Conservation (phyloP, 2,797 vertebrate genomes). For the Momotus momota region DNA sequence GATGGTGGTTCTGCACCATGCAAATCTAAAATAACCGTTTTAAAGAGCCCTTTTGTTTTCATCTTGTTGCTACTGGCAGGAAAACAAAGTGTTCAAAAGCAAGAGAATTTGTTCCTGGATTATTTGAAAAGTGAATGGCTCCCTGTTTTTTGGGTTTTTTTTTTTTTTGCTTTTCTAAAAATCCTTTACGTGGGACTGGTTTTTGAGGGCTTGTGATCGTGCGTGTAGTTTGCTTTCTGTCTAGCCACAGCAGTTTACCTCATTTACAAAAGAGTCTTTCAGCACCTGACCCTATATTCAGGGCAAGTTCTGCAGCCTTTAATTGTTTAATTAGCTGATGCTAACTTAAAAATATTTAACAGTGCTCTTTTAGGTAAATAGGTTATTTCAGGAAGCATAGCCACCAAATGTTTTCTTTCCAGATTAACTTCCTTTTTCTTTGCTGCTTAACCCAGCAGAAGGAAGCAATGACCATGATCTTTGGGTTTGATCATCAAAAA, state of each 20-base stretch:
- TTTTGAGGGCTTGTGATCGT: slow-evolving; percentile 34
- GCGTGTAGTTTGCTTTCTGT: slow-evolving; percentile 54
- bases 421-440: not conserved
- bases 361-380: not conserved
- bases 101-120: slow-evolving; percentile 30
- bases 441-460: not conserved
- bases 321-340: slow-evolving; percentile 44
- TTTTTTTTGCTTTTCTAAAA: slow-evolving; percentile 10
- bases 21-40: slow-evolving; percentile 38
- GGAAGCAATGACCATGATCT: not conserved
- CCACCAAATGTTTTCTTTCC: not conserved
- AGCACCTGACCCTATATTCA: slow-evolving; percentile 3
- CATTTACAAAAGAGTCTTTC: slow-evolving; percentile 52
- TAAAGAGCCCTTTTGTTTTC: slow-evolving; percentile 54
- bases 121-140: slow-evolving; percentile 51
- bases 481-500: not conserved
- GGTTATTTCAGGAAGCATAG: not conserved
- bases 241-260: slow-evolving; percentile 19
- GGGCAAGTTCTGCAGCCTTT: slow-evolving; percentile 21
- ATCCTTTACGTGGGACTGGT: not conserved
- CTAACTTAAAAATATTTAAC: slow-evolving; percentile 21
- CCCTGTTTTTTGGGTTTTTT: not conserved
- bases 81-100: not conserved
- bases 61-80: slow-evolving; percentile 63
- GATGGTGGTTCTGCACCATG: not conserved